Conservation (phyloP, 2,113 vertebrate species). For the Ptilonorhynchus violaceus region DNA sequence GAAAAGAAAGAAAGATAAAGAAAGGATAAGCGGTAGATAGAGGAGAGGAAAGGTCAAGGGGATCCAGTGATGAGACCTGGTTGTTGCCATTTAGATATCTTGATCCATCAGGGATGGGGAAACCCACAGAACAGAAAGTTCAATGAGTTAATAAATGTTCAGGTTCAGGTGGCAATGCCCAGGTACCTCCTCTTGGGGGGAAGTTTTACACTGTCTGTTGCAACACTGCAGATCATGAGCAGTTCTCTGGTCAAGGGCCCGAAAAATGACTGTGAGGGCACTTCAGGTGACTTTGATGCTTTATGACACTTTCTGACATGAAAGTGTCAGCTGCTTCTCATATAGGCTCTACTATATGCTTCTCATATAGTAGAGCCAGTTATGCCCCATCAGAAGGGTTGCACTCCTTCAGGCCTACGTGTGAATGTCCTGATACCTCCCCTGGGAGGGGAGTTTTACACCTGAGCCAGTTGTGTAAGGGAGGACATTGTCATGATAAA, state of each 20-base stretch:
- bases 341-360: no score
- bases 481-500: neutral
- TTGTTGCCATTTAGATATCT: neutral
- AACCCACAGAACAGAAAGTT: neutral
- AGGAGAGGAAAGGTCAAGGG: neutral
- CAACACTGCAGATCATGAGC: neutral
- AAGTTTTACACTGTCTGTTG: neutral
- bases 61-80: neutral
- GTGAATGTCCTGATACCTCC: neutral
- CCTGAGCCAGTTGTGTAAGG: neutral
- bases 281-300: neutral
- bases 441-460: neutral
- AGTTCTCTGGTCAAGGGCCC: neutral
- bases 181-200: no score
- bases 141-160: fast-evolving
- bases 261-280: neutral
- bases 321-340: neutral
- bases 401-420: neutral
- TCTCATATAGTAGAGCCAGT: neutral
- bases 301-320: neutral
- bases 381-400: fast-evolving
- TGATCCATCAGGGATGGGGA: neutral
- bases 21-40: neutral
- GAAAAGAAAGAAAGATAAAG: neutral
- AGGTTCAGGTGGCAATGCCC: neutral